Base-by-base conservation (phyloP, 2,797 vertebrate species). In the Takifugu ocellatus region DNA sequence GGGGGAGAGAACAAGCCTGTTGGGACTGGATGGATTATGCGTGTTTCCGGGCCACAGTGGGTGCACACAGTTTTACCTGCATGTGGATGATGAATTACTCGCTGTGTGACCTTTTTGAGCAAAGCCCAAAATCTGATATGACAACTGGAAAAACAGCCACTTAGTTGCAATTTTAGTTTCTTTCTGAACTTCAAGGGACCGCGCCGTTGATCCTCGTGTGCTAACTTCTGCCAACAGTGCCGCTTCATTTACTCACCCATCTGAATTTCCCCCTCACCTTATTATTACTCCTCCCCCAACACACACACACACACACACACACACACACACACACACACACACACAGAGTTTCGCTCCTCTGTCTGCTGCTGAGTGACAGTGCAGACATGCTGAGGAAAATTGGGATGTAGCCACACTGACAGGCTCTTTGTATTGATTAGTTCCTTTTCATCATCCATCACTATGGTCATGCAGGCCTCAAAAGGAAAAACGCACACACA, bases 401-500 rank as follows among this genome's bases (percentile, higher is more conserved):
- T 83, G 83, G 77, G 78, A 84, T 82, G 81, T 83, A 77, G 77
- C 65, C n/a, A 51, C 71, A 27, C 55, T 78, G 83, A 76, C 84
- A 77, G 82, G 66, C 56, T 61, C 66, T 85, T 85, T 81, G 79
- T 84, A 87, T 89, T 77, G 82, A 85, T 87, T 84, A 83, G 74
- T 61, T 77, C 66, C 63, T 84, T 73, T 79, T 75, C 70, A 60
- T 75, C 79, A 81, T 89, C 81, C 65, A 81, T 87, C 87, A 84
- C 49, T 0, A 6, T 56, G 61, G 77, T 69, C 70, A 59, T 52
- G 31, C 54, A 12, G 57, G 56, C 63, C 55, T 47, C 48, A n/a
- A 45, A 49, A n/a, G n/a, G n/a, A 15, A 46, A 46, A 46, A 46
- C 3, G 15, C 39, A 43, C 5, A 65, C 44, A 49, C 75, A 63